Conservation (phyloP, 2,888 invertebrate genomes). For the Drosophila neotestacea region DNA sequence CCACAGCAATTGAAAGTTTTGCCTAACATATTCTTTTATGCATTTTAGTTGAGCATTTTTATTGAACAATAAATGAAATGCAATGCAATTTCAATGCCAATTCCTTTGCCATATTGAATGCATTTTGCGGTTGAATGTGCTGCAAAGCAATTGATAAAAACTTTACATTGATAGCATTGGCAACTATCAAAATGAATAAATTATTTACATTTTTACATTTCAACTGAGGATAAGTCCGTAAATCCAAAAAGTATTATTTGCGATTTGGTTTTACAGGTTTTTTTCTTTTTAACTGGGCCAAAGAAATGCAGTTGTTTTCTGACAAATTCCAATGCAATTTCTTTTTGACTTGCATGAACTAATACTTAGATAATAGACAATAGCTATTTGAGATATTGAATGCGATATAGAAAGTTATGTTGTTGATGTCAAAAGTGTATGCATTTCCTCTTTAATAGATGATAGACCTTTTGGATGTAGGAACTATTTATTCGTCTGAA, state of each 20-base stretch:
- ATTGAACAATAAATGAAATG: constrained; percentile 38
- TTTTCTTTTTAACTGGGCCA: not conserved
- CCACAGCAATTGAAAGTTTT: constrained; percentile 30
- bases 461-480: no score
- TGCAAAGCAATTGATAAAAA: constrained; percentile 24
- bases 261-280: not conserved
- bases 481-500: no score
- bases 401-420: no score
- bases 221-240: not conserved
- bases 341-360: not conserved
- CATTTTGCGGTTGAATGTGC: constrained; percentile 31
- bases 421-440: no score
- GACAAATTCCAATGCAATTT: not conserved
- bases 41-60: constrained; percentile 27
- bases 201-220: constrained; percentile 10
- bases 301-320: not conserved
- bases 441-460: no score
- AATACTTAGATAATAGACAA: no score
- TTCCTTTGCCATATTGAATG: constrained; percentile 16
- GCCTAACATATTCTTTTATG: constrained; percentile 43
- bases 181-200: constrained; percentile 35
- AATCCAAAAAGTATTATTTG: not conserved
- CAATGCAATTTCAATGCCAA: constrained; percentile 38
- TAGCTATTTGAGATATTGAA: not conserved
- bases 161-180: constrained; percentile 28